Conservation (phyloP, 2,888 invertebrate species). For the Blera fallax region DNA sequence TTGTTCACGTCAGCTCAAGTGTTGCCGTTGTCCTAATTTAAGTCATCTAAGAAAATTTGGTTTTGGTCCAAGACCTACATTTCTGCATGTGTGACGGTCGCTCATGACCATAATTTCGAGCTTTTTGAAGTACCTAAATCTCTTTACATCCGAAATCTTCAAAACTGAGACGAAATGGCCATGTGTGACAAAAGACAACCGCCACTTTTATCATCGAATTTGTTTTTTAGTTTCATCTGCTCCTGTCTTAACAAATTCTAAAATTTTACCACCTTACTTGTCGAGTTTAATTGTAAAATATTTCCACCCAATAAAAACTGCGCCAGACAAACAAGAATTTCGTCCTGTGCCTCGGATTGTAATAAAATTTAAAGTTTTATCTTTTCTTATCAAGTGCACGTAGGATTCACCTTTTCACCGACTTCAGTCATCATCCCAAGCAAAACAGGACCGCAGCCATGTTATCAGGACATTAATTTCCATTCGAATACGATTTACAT, state of each 20-base stretch:
- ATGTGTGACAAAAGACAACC: too few species aligned
- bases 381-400: not conserved
- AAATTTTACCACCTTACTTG: not conserved
- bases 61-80: too few species aligned
- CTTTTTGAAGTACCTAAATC: too few species aligned
- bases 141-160: too few species aligned
- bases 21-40: too few species aligned
- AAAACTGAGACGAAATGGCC: too few species aligned
- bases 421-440: not conserved
- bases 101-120: too few species aligned
- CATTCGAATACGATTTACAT: constrained; percentile 50
- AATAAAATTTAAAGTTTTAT: constrained; percentile 17
- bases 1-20: too few species aligned
- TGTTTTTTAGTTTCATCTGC: not conserved
- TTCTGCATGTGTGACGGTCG: too few species aligned
- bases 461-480: constrained; percentile 67
- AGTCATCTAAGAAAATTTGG: too few species aligned
- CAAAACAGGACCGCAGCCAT: not conserved
- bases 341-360: not conserved
- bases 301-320: not conserved
- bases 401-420: not conserved
- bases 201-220: not conserved
- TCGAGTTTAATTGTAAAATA: not conserved
- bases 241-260: not conserved
- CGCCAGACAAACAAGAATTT: not conserved